Evolutionary conservation across 2,113 vertebrate species (phyloP), one percentile per base, ranked within the genome.

Genomic region (Coptodon bakossiorum): DNA sequence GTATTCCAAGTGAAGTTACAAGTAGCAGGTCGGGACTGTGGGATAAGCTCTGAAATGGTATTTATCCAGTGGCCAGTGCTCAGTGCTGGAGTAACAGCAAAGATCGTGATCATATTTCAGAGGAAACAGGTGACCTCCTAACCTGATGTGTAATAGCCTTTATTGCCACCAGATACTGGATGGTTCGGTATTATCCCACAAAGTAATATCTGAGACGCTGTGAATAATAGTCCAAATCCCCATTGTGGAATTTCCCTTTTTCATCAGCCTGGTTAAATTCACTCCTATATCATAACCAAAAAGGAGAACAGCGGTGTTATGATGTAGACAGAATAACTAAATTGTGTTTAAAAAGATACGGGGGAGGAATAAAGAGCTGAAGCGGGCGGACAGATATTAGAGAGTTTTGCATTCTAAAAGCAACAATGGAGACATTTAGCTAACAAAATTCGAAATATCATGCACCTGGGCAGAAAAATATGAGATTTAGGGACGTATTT

Each of bases 201-300:
- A 84, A 68, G 88, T 86, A 85, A 88, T 84, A 88, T 87, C 87
- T 87, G 36, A 93, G 45, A 92, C 13, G 24, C 24, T 59, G 68
- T 89, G 90, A 93, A 87, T 83, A 89, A 73, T 86, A 82, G 87
- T 85, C 59, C 91, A 93, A 93, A 93, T 91, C 82, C 86, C 84
- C 36, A 52, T 87, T 31, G 40, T 79, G 82, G 92, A 83, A 92
- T 88, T 86, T 80, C 24, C 80, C 31, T 40, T 48, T 88, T 86
- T 89, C 16, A 87, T 91, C 63, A 38, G 6, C 68, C 17, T 54
- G 81, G 89, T 90, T 92, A 91, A 90, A 89, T 84, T 86, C 45
- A 84, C 48, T 57, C 82, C 52, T 53, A 66, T 61, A 89, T 89
- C 19, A 24, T 83, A 86, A 89, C 76, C 19, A 38, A 83, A 66